Evolutionary conservation across 37 sponge, comb jelly and placozoan genomes (phyloP).

Genomic region (Oscarella lobularis): DNA sequence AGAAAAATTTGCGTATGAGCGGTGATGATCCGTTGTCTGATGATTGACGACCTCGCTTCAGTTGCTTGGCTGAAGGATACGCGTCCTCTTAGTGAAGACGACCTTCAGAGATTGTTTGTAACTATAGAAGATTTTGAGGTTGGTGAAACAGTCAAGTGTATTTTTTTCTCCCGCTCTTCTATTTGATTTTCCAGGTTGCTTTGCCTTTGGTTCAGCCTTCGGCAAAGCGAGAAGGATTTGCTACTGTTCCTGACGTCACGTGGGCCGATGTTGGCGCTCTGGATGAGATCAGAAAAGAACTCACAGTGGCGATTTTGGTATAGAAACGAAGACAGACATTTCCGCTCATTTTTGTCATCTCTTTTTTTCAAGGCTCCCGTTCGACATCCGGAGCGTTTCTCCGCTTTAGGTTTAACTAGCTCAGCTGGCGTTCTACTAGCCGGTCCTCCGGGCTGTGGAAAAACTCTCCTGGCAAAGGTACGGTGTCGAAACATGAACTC

Average conservation of each 20-base stretch:
- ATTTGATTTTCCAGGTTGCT: conserved; percentile 40
- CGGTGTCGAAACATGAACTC: background rate
- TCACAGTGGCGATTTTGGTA: conserved; percentile 83
- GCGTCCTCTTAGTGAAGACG: no score
- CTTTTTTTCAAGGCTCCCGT: background rate
- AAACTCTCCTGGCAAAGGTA: conserved; percentile 93
- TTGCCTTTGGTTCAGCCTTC: conserved; percentile 66
- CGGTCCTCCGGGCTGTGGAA: conserved; percentile 98
- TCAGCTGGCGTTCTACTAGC: conserved; percentile 87
- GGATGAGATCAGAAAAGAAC: conserved; percentile 64
- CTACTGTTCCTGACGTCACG: conserved; percentile 82
- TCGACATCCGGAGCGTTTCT: background rate
- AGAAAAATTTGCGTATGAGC: background rate
- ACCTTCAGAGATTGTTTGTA: background rate
- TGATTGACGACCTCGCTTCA: no score
- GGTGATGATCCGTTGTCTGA: background rate
- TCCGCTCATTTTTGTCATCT: no score
- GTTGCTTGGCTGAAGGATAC: no score
- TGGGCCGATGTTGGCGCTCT: conserved; percentile 97
- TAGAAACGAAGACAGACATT: background rate
- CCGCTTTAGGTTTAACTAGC: conserved; percentile 54
- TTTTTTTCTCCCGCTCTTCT: background rate
- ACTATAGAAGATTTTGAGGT: background rate
- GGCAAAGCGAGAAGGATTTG: conserved; percentile 92
- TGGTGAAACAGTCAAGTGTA: background rate